These are phyloP conservation scores for Nematostella vectensis DNA, from an alignment of 92 coral and sea anemone genomes.

Conservation along the genomic window DNA sequence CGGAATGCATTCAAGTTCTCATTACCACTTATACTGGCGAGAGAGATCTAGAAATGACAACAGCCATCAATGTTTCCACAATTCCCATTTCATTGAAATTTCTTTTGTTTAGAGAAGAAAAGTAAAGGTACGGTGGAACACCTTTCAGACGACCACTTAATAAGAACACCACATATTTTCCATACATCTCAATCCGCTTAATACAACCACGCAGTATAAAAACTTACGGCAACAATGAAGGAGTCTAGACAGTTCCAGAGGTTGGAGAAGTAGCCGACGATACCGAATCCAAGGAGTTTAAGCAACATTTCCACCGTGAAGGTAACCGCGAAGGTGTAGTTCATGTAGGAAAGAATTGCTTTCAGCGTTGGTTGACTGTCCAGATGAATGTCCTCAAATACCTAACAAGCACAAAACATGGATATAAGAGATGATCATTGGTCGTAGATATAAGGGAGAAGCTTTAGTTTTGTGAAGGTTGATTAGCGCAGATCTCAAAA, in stretches of 20 bases:
- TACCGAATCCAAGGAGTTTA: constrained; percentile 79
- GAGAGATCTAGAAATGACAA: constrained; percentile 58
- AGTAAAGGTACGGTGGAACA: no score
- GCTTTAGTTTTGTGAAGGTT: not conserved
- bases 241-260: constrained; percentile 97
- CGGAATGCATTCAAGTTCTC: constrained; percentile 88
- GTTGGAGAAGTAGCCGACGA: constrained; percentile 86
- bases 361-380: constrained; percentile 10
- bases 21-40: constrained; percentile 80
- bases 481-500: no score
- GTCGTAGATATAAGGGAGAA: not conserved
- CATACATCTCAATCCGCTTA: no score
- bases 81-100: no score
- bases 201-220: no score
- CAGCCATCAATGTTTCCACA: no score
- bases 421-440: no score
- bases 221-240: constrained; percentile 95
- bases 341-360: constrained; percentile 33
- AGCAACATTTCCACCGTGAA: constrained; percentile 74
- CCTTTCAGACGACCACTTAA: no score
- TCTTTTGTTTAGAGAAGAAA: no score
- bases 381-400: constrained; percentile 85
- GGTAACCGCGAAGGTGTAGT: constrained; percentile 89
- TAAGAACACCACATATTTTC: no score
- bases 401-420: constrained; percentile 52